phyloP scores from a whole-genome alignment of 2,888 invertebrate species.

The Harpagoxenus sublaevis region DNA sequence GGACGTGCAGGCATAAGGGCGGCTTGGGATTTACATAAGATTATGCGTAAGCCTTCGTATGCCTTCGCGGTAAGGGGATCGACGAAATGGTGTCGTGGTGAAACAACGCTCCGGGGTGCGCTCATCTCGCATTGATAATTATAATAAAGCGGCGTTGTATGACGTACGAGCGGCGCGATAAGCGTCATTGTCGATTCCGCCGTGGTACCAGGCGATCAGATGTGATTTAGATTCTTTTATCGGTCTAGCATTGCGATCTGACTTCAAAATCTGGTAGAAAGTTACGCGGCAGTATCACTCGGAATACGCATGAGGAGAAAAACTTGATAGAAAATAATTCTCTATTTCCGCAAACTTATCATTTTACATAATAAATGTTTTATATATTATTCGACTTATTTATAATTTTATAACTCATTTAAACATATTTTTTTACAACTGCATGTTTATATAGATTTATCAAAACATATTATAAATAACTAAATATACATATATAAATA shows the following conservation, averaged over 20 bases:
- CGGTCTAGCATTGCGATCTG: background rate
- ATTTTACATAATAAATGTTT: background rate
- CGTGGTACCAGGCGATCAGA: background rate
- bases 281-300: background rate
- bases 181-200: slow-evolving; percentile 36
- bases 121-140: slow-evolving; percentile 82
- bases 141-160: slow-evolving; percentile 74
- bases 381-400: background rate
- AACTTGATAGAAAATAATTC: background rate
- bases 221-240: slow-evolving; percentile 37
- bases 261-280: background rate
- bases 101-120: slow-evolving; percentile 80
- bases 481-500: too few relatives aligned
- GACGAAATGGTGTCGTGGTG: slow-evolving; percentile 65
- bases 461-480: background rate
- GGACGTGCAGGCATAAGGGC: slow-evolving; percentile 81
- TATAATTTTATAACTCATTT: background rate
- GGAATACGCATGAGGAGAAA: background rate
- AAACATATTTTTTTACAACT: background rate
- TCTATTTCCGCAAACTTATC: background rate
- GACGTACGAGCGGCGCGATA: slow-evolving; percentile 43
- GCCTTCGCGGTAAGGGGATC: slow-evolving; percentile 72
- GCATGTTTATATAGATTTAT: background rate
- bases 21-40: slow-evolving; percentile 84
- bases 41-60: slow-evolving; percentile 80